phyloP scores from a whole-genome alignment of 1,140 invertebrate species.

The Diprion similis region DNA sequence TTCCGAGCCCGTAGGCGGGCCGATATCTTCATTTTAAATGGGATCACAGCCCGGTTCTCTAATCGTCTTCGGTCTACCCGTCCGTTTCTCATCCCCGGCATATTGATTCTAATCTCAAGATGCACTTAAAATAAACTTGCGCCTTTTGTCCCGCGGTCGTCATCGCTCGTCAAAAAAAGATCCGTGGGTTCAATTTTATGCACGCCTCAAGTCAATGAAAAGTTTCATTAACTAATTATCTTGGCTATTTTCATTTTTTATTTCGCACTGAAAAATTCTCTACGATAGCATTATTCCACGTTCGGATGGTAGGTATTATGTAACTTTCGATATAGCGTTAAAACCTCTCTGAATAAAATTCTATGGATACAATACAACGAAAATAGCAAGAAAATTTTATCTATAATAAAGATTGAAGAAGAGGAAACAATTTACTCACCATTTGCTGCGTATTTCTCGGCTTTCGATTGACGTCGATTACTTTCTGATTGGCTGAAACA shows the following conservation, averaged over 20 bases:
- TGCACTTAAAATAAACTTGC: neutral
- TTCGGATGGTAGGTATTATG: too few species aligned
- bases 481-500: constrained; percentile 83
- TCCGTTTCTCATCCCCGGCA: neutral
- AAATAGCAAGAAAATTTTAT: too few species aligned
- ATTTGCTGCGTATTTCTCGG: constrained; percentile 89
- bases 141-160: too few species aligned
- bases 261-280: constrained; percentile 9
- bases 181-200: too few species aligned
- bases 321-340: too few species aligned
- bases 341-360: too few species aligned
- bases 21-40: neutral
- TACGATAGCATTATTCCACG: too few species aligned
- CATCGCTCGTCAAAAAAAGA: too few species aligned
- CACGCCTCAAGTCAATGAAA: too few species aligned
- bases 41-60: neutral
- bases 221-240: constrained; percentile 6
- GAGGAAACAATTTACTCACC: constrained; percentile 70
- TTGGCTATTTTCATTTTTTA: neutral
- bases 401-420: neutral
- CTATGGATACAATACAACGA: too few species aligned
- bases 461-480: constrained; percentile 86
- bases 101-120: neutral
- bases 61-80: neutral
- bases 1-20: neutral